phyloP scores from a whole-genome alignment of 1,140 invertebrate species.

The Rhagoletis zephyria region DNA sequence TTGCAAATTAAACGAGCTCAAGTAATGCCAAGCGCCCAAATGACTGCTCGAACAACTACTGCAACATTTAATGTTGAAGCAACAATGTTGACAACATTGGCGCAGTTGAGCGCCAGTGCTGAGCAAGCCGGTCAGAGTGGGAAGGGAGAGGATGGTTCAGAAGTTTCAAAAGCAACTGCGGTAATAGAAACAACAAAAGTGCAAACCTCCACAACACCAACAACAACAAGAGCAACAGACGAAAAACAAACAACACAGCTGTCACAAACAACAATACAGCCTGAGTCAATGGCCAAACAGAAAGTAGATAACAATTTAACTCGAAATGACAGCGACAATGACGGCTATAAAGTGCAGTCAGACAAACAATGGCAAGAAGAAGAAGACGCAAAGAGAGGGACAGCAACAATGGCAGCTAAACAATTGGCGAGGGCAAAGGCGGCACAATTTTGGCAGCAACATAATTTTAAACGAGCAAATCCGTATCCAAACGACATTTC shows the following conservation, averaged over 20 bases:
- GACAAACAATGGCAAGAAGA: not conserved
- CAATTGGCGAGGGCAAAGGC: not conserved
- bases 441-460: slow-evolving; percentile 50
- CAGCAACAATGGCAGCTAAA: not conserved
- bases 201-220: not conserved
- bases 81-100: slow-evolving; percentile 45
- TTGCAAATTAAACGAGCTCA: slow-evolving; percentile 1
- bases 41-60: slow-evolving; percentile 56
- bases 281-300: not conserved
- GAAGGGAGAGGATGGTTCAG: not conserved
- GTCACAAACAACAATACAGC: not conserved
- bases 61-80: slow-evolving; percentile 5
- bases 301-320: slow-evolving; percentile 40
- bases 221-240: not conserved
- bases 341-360: not conserved
- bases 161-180: not conserved
- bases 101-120: not conserved
- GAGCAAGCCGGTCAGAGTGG: not conserved
- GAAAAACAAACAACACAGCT: not conserved
- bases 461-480: slow-evolving; percentile 45
- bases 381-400: not conserved
- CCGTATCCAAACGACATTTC: slow-evolving; percentile 51
- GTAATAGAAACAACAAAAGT: not conserved
- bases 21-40: slow-evolving; percentile 20
- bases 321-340: slow-evolving; percentile 40